phyloP scores from a whole-genome alignment of 1,140 invertebrate genomes.

The Pantala flavescens region DNA sequence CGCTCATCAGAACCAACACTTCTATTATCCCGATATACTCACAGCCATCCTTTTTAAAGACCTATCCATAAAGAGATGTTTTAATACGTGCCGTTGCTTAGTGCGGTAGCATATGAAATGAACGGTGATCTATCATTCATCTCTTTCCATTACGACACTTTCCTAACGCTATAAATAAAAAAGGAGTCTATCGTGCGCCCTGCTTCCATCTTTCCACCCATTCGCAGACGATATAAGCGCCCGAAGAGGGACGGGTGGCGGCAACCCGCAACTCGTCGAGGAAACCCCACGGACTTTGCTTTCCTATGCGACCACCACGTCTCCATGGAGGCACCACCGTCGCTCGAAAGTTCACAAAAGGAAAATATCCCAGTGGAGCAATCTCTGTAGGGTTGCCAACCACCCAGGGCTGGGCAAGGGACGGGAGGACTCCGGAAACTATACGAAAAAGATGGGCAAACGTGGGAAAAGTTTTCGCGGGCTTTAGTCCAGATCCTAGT shows the following conservation, averaged over 20 bases:
- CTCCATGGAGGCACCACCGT: background rate
- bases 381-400: background rate
- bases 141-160: background rate
- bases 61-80: too few species aligned
- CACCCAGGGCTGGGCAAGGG: background rate
- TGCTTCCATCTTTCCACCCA: background rate
- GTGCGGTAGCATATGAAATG: too few species aligned
- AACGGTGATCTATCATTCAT: background rate
- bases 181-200: background rate
- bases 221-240: background rate
- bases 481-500: too few species aligned
- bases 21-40: too few species aligned
- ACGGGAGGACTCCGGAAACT: background rate
- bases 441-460: background rate
- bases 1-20: too few species aligned
- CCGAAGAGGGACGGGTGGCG: background rate
- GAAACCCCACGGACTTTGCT: background rate
- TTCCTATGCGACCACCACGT: background rate
- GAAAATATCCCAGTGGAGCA: background rate
- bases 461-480: too few species aligned
- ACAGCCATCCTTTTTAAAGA: too few species aligned
- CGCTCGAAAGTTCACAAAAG: background rate
- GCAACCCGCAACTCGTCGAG: background rate
- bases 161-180: background rate
- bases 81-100: too few species aligned